Evolutionary conservation across 2,888 invertebrate genomes (phyloP), one percentile per base, ranked within the genome.

Genomic region (Drosophila putrida): DNA sequence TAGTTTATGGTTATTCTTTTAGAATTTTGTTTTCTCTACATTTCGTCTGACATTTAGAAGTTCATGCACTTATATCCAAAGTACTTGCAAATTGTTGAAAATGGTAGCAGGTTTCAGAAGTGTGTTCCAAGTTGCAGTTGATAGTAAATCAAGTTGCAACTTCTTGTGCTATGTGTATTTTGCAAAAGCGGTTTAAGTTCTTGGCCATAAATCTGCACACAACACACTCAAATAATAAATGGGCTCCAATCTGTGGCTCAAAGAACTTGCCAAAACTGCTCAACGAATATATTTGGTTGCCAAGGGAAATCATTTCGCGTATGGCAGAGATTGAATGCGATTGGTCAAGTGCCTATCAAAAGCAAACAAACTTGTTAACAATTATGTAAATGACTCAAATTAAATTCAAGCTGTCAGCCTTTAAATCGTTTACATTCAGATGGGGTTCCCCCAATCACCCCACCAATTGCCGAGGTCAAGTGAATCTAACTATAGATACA

Each of bases 191-290:
- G 15, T 59, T 47, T 39, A 60, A 51, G 60, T 31, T 43, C 57
- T 50, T 8, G 27, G 6, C 43, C 59, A 75, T 84, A 84, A 84
- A 78, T 83, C 59, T 46, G 9, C 50, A 49, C 54, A 44, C 36
- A 55, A 35, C 25, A 10, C 15, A 15, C 27, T 43, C 13, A 53
- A 36, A 47, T 39, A 57, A 46, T 11, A 70, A 70, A 77, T 73
- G 41, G 46, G 36, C 54, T 28, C 6, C 53, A 49, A 54, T 46
- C 20, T 41, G 39, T 13, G 20, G 6, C 35, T 28, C 3, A n/a
- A 25, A 49, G 15, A 70, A 60, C 41, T 39, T 65, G 44, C 36
- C 44, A 53, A 53, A 70, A 66, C 36, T 43, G 35, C 51, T 38
- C 31, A 46, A 36, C 46, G 6, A n/a, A 33, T 39, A 27, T 13